phyloP scores from a whole-genome alignment of 1,140 invertebrate species.

The Neotoxoptera formosana region DNA sequence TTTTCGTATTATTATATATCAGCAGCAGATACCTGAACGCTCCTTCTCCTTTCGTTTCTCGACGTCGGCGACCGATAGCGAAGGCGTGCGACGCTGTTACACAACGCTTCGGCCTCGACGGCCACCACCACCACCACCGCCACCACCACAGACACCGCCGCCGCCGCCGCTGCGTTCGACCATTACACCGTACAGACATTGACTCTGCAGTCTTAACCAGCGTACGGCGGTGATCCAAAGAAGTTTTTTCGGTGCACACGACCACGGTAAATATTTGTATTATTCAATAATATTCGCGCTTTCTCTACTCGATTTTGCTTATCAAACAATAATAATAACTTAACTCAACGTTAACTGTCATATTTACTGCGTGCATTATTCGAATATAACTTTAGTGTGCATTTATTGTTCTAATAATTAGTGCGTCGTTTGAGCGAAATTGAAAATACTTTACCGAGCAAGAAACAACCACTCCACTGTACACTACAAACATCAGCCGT shows the following conservation, averaged over 20 bases:
- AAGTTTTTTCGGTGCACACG: neutral
- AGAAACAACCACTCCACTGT: neutral
- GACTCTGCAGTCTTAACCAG: constrained; percentile 27
- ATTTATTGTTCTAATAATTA: neutral
- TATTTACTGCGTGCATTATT: neutral
- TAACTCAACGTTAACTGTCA: neutral
- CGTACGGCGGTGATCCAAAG: constrained; percentile 16
- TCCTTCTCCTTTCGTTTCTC: neutral
- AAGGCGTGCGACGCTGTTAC: neutral
- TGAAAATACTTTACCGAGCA: neutral
- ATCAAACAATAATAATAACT: neutral
- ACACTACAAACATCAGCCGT: neutral
- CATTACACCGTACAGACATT: neutral
- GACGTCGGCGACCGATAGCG: neutral
- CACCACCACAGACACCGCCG: too few relatives aligned
- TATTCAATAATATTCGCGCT: neutral
- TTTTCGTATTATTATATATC: neutral
- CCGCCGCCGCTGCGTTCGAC: neutral
- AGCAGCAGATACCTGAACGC: neutral
- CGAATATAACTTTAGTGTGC: neutral
- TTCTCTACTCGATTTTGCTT: neutral
- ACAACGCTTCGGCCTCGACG: constrained; percentile 9
- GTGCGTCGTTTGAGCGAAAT: neutral
- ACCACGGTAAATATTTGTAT: neutral
- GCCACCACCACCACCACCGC: neutral